Evolutionary conservation across 2,797 vertebrate species (phyloP), one percentile per base, ranked within the genome.

Genomic region (Alectoris magna): DNA sequence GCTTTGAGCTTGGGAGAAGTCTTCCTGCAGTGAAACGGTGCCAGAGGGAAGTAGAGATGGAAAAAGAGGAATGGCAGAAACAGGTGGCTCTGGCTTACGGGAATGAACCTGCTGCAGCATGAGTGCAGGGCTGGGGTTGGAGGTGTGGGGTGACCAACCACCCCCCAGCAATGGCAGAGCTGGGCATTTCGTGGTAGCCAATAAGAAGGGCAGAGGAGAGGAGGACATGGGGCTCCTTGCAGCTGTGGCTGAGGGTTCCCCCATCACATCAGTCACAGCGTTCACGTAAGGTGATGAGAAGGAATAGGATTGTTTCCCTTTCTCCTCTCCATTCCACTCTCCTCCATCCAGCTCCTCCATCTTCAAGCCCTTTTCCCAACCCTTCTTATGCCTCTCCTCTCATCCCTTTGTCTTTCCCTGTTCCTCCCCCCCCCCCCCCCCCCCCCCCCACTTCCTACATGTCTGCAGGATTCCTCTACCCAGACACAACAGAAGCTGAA

Each of bases 1-100:
- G 90, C 69, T 89, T 87, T 97, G 96, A 97, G 96, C 96, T 95
- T 92, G 80, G 87, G 86, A 95, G 90, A 69, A 8, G 56, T 29
- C 91, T 94, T 86, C 70, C 91, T 70, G 90, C 87, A 77, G 74
- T 83, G 90, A 55, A 67, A 64, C 2, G 10, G 60, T 87, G 75
- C 89, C 91, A 72, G 81, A 74, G 55, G 41, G 81, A 56, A 63
- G 59, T 49, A 22, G 9, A 69, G 86, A 14, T 3, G 22, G 73
- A 72, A 27, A 38, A 71, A 59, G 18, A 68, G 68, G 68, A 83
- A 5, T 14, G 55, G 87, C 75, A 87, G 84, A 55, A 85, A 75
- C 72, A 63, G 89, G 66, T 85, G 91, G 16, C 58, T 71, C 43
- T 83, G 49, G 49, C 26, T 59, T 6, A 4, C 0, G 6, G 63